Percentiles rank a stretch among this genome's conserved stretches.
Evolutionary conservation across 1,140 invertebrate species (phyloP).

Genomic region (Sitobion miscanthi): DNA sequence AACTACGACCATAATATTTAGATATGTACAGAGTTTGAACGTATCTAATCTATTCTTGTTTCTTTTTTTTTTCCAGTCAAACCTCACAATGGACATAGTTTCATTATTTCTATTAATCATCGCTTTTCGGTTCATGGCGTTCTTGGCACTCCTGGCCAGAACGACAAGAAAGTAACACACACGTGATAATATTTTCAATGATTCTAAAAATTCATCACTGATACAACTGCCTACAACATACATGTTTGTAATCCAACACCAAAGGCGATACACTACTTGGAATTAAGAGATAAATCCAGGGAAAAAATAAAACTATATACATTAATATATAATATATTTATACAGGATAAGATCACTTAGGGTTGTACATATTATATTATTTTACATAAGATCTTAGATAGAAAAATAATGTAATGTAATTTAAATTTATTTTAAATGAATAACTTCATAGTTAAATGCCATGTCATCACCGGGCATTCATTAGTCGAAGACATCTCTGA

Average conservation of each 20-base stretch:
- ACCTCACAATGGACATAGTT: conserved; percentile 75
- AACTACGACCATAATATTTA: not conserved
- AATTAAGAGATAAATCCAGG: not conserved
- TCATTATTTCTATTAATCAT: conserved; percentile 75
- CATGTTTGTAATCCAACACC: not conserved
- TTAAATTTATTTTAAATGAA: not conserved
- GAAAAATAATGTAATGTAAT: not conserved
- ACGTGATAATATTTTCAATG: not conserved
- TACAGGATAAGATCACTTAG: not conserved
- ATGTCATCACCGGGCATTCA: not conserved
- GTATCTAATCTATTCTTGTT: not conserved
- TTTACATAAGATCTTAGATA: not conserved
- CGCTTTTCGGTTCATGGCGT: conserved; percentile 79
- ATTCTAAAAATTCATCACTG: not conserved
- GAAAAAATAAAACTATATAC: not conserved
- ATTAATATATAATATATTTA: conserved; percentile 10
- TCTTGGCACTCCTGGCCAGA: conserved; percentile 62
- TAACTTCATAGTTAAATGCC: not conserved
- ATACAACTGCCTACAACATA: not conserved
- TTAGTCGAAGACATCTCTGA: not conserved
- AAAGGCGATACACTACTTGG: not conserved
- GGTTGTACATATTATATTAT: not conserved
- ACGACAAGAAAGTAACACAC: conserved; percentile 57
- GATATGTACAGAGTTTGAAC: not conserved
- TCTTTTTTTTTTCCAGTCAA: conserved; percentile 66